Base-by-base conservation (phyloP, 2,797 vertebrate species). In the Liparis tanakae region DNA sequence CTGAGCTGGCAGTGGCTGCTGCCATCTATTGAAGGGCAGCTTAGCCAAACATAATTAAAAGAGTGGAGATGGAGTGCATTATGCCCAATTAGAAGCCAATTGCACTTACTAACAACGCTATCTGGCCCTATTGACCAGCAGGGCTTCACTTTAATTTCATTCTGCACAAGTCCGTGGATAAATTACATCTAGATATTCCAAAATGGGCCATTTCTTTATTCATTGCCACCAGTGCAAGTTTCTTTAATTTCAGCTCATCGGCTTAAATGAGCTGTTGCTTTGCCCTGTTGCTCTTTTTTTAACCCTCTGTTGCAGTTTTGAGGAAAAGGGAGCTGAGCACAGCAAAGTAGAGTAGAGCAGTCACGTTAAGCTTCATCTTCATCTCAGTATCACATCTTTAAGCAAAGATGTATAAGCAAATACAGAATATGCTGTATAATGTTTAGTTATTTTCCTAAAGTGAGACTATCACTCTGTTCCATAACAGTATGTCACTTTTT, bases 61-160 rank as follows among this genome's bases (percentile, higher is more conserved):
- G 84, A 93, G 82, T 86, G 67, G 84, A 88, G 88, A 92, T 88
- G 83, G 85, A 93, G 88, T 91, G 89, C 90, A 90, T 93, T 91
- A 91, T 82, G 84, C 73, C 75, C 91, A 92, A 93, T 94, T 94
- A 93, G 92, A 91, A 93, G 87, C 81, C 91, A 93, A 91, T 93
- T 91, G 92, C 89, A 85, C 80, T 90, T 87, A 92, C 92, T 92
- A 92, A 93, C 87, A 89, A 84, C 30, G 69, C 87, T 88, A 91
- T 93, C 91, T 86, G 76, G 85, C 63, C 83, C 83, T 89, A 91
- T 91, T 91, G 90, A 90, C 85, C 89, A 79, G 83, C 55, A 66
- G 74, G 85, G 69, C 79, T 84, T 84, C 5, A 36, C 81, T 89
- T 78, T 83, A 87, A 89, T 92, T 89, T 90, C 85, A 87, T 91